These are phyloP conservation scores for Hydrozoanthus tunicans DNA, from an alignment of 64 coral and sea anemone genomes.

Conservation along the genomic window DNA sequence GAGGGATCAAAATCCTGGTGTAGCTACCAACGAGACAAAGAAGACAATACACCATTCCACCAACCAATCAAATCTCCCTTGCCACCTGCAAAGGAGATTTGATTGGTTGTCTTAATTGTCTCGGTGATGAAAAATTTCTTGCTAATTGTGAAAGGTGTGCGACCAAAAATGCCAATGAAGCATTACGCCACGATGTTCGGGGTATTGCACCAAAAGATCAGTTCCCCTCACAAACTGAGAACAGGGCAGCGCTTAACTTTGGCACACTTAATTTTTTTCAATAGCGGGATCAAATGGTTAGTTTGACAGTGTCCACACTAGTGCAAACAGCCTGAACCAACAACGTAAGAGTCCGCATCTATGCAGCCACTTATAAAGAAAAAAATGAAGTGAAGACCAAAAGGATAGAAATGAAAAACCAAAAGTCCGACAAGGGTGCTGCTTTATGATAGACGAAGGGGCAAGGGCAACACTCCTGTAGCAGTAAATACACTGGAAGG, in stretches of 20 bases:
- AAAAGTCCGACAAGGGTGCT: too few relatives aligned
- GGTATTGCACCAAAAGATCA: conserved; percentile 59
- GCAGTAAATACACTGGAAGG: too few relatives aligned
- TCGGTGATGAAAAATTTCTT: conserved; percentile 66
- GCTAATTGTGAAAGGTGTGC: conserved; percentile 60
- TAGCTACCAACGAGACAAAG: conserved; percentile 57
- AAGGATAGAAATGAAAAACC: too few relatives aligned
- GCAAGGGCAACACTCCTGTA: too few relatives aligned
- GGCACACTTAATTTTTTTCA: conserved; percentile 33
- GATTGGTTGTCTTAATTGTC: conserved; percentile 52
- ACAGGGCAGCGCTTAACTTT: conserved; percentile 44
- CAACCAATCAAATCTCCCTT: conserved; percentile 70
- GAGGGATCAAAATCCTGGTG: conserved; percentile 34
- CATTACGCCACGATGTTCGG: conserved; percentile 63
- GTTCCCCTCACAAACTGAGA: conserved; percentile 51
- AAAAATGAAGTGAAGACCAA: neutral
- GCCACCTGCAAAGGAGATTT: conserved; percentile 38
- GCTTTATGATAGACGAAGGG: too few relatives aligned
- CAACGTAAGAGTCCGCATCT: conserved; percentile 13
- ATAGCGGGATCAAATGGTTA: conserved; percentile 26
- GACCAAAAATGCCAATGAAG: conserved; percentile 71
- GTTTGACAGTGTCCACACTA: neutral
- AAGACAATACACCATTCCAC: conserved; percentile 43
- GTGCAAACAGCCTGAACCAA: conserved; percentile 12
- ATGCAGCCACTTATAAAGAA: neutral